Base-by-base conservation (phyloP, 53 echinoderm and acorn worm species). In the Antedon mediterranea region DNA sequence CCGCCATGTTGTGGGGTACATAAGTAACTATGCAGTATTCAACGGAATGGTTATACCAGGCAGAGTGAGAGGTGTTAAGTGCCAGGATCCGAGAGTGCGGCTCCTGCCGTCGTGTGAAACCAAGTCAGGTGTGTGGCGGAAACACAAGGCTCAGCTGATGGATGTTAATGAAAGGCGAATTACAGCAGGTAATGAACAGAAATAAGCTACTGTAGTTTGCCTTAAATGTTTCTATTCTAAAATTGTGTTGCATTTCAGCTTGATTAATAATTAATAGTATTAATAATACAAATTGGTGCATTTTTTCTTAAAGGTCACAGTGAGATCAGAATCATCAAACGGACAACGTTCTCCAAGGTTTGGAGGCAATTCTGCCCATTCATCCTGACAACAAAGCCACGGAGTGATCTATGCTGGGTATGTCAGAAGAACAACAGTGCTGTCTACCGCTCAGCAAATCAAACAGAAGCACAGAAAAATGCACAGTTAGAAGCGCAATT, bases 21-120 rank as follows among this genome's bases (percentile, higher is more conserved):
- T 87, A 29, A 31, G 32, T 0, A 87, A 76, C 32, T 83, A 75
- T 74, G 86, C 82, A 4, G 82, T 86, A 30, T 15, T 20, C 32
- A 77, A 83, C 0, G 87, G 79, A 0, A 41, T 87, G 43, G 79
- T 83, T 0, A 87, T 87, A 32, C 83, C 87, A 18, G 87, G 83
- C 5, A 71, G 83, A 9, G 30, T 87, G 23, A 74, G 75, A 74
- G 82, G 83, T 0, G 79, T 87, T 2, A 87, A 87, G 34, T 34
- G 30, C 29, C 32, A 31, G 0, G 87, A 87, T 70, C 88, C 84
- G 0, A 71, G 88, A 32, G 81, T 84, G 18, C 43, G 84, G 27
- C 84, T 88, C 42, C 80, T 84, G 9, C 88, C 88, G 11, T 79
- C 79, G 26, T 71, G 14, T 34, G 81, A 80, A 3, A 85, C 33